These are phyloP conservation scores for Crocuta crocuta DNA, from an alignment of 2,113 vertebrate species.

Conservation along the genomic window DNA sequence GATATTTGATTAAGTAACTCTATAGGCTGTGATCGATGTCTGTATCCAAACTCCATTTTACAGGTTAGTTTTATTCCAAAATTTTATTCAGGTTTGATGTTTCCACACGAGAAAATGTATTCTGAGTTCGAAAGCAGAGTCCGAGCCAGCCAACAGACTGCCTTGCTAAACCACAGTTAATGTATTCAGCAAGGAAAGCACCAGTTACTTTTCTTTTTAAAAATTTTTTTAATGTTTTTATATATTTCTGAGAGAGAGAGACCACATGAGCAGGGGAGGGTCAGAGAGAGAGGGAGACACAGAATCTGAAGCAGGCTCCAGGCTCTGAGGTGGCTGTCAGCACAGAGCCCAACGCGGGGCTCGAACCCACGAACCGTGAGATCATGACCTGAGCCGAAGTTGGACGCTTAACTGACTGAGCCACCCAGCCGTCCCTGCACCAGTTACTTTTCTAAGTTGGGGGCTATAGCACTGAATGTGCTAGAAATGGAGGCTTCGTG, in stretches of 20 bases:
- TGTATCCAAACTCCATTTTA: neutral
- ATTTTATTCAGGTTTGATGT: slow-evolving; percentile 1
- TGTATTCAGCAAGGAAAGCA: neutral
- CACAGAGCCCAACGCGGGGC: no score
- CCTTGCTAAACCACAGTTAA: neutral
- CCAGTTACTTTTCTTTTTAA: neutral
- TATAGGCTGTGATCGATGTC: neutral
- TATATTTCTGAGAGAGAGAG: no score
- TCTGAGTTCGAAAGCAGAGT: slow-evolving; percentile 26
- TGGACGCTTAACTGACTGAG: no score
- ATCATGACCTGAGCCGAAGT: no score
- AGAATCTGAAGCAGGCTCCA: no score
- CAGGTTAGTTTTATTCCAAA: neutral
- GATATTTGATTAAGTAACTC: neutral
- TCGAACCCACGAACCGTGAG: no score
- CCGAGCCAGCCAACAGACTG: neutral
- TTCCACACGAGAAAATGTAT: neutral
- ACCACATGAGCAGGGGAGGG: no score
- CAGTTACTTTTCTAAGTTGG: neutral
- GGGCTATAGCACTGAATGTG: neutral
- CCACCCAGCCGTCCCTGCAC: no score
- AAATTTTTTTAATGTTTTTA: no score
- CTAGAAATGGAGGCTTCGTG: no score
- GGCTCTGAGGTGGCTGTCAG: no score
- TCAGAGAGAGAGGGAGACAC: no score